These are phyloP conservation scores for Operophtera brumata DNA, from an alignment of 2,888 invertebrate genomes.

Conservation along the genomic window DNA sequence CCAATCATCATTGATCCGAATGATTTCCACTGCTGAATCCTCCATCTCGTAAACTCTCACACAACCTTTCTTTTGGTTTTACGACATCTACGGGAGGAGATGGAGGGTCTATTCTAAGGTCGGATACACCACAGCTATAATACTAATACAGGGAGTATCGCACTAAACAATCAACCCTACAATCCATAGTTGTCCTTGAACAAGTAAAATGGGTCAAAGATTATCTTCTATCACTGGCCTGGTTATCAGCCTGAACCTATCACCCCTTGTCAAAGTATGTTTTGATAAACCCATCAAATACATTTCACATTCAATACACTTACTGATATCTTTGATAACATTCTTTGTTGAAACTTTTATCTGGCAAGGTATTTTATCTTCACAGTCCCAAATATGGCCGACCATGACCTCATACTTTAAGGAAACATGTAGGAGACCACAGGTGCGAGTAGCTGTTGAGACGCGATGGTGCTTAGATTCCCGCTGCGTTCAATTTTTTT, in stretches of 20 bases:
- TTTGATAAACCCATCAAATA: slow-evolving; percentile 16
- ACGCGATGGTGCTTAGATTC: too few relatives aligned
- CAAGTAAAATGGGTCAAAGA: slow-evolving; percentile 45
- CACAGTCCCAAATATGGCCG: neutral
- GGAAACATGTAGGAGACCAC: neutral
- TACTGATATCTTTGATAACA: slow-evolving; percentile 11
- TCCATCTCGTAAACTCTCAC: too few relatives aligned
- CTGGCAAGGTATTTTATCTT: slow-evolving; percentile 2
- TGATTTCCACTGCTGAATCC: neutral
- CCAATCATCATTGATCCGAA: neutral
- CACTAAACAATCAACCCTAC: too few relatives aligned
- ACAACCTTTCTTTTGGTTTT: too few relatives aligned
- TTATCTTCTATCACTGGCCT: slow-evolving; percentile 20
- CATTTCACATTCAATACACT: slow-evolving; percentile 16
- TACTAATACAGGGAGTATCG: too few relatives aligned
- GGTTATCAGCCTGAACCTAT: slow-evolving; percentile 19
- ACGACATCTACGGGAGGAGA: too few relatives aligned
- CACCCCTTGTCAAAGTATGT: slow-evolving; percentile 19
- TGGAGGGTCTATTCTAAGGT: too few relatives aligned
- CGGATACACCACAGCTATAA: too few relatives aligned
- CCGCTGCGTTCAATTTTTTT: too few relatives aligned
- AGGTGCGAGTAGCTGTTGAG: too few relatives aligned
- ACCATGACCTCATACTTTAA: slow-evolving; percentile 1
- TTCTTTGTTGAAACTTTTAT: slow-evolving; percentile 8
- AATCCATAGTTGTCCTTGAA: slow-evolving; percentile 15